A percentile compares a stretch with the other conserved stretches of the same genome.
These are phyloP conservation scores for Drosophila parabipectinata DNA, from an alignment of 1,140 invertebrate genomes.

Conservation along the genomic window DNA sequence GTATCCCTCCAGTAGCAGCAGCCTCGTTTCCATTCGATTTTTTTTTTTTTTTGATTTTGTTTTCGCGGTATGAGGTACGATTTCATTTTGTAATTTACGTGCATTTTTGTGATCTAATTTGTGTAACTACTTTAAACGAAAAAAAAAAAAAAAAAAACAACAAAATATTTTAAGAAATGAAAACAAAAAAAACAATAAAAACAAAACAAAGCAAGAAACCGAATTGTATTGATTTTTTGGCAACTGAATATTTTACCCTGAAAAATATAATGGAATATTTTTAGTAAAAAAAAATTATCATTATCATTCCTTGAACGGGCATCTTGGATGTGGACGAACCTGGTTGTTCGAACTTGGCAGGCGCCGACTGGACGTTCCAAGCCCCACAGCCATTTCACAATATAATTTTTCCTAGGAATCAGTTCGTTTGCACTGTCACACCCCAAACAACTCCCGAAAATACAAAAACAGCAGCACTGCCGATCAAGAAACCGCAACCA, in stretches of 20 bases:
- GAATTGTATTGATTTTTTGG: constrained; percentile 68
- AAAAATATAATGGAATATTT: constrained; percentile 66
- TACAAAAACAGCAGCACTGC: constrained; percentile 32
- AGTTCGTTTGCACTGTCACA: constrained; percentile 49
- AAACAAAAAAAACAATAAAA: constrained; percentile 52
- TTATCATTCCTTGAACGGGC: constrained; percentile 22
- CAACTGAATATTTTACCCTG: constrained; percentile 62
- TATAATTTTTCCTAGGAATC: constrained; percentile 38
- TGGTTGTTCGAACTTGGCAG: constrained; percentile 13
- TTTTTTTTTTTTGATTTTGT: constrained; percentile 16
- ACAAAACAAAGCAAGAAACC: constrained; percentile 35
- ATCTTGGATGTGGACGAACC: too few species aligned
- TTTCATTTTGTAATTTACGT: constrained; percentile 78
- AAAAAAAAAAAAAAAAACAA: constrained; percentile 55
- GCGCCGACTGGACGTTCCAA: constrained; percentile 13
- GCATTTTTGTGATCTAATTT: constrained; percentile 83
- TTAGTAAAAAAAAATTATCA: constrained; percentile 41
- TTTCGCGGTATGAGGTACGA: constrained; percentile 65
- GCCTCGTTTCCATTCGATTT: constrained; percentile 51
- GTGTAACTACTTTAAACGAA: constrained; percentile 79
- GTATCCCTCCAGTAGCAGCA: constrained; percentile 41
- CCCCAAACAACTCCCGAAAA: constrained; percentile 29
- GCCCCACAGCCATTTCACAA: constrained; percentile 17
- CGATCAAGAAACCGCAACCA: constrained; percentile 29
- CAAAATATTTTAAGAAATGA: constrained; percentile 61